These are phyloP conservation scores for Euzophera pinguis DNA, from an alignment of 2,888 invertebrate genomes.

Conservation along the genomic window DNA sequence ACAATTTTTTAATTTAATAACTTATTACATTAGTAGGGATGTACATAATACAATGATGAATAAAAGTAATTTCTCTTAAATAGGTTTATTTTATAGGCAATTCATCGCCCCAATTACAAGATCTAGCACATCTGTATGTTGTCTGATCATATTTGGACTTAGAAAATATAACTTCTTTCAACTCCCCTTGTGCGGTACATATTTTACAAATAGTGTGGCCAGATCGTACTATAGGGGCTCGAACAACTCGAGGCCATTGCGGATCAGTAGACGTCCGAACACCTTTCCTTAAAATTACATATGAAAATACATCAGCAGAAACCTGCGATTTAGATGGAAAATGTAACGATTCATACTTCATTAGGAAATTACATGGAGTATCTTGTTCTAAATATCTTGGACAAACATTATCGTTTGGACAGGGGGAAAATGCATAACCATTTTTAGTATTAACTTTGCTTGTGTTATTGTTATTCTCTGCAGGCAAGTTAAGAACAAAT, in stretches of 20 bases:
- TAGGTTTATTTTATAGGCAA: constrained; percentile 81
- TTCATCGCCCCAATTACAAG: constrained; percentile 89
- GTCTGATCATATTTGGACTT: constrained; percentile 87
- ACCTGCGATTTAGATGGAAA: constrained; percentile 63
- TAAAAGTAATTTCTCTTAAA: background rate
- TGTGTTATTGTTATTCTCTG: constrained; percentile 32
- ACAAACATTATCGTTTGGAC: constrained; percentile 90
- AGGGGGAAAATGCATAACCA: constrained; percentile 89
- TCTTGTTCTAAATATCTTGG: constrained; percentile 83
- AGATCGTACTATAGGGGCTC: constrained; percentile 84
- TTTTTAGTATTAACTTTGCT: constrained; percentile 17
- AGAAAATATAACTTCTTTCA: constrained; percentile 89
- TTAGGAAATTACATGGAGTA: constrained; percentile 89
- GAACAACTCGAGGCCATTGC: constrained; percentile 90
- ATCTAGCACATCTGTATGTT: constrained; percentile 86
- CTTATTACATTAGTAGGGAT: no score
- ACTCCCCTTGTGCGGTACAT: constrained; percentile 86
- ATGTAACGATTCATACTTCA: constrained; percentile 80
- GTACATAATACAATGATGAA: background rate
- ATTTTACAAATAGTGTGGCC: constrained; percentile 88
- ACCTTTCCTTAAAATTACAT: constrained; percentile 91
- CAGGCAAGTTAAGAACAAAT: constrained; percentile 82
- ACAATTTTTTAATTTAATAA: no score
- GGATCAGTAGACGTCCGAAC: constrained; percentile 63
- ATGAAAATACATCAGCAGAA: constrained; percentile 84